These are phyloP conservation scores for Calliopsis andreniformis DNA, from an alignment of 1,140 invertebrate species.

Conservation along the genomic window DNA sequence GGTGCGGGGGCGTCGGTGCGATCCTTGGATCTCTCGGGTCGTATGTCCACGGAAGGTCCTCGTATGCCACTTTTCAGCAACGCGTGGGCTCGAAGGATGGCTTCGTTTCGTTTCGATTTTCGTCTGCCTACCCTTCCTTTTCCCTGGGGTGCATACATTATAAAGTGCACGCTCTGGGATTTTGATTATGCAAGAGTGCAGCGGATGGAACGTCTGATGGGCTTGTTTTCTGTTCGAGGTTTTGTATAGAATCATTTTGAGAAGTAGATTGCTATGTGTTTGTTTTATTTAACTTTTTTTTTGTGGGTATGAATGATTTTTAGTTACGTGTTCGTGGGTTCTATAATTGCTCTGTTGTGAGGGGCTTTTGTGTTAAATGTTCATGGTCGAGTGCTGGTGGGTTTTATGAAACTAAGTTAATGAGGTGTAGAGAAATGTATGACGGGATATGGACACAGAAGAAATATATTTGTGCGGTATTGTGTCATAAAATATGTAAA, in stretches of 20 bases:
- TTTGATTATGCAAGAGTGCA: background rate
- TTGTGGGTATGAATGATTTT: too few species aligned
- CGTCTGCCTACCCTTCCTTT: background rate
- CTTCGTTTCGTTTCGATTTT: slow-evolving; percentile 16
- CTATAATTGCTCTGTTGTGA: too few species aligned
- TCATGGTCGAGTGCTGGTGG: too few species aligned
- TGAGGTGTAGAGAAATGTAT: too few species aligned
- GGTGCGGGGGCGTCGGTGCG: slow-evolving; percentile 48
- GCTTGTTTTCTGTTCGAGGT: background rate
- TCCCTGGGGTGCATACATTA: slow-evolving; percentile 29
- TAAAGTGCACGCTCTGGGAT: background rate
- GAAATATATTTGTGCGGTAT: too few species aligned
- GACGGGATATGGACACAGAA: too few species aligned
- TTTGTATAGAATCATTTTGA: background rate
- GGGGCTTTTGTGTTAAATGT: too few species aligned
- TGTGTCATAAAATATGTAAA: too few species aligned
- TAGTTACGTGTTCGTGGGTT: too few species aligned
- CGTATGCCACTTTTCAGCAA: slow-evolving; percentile 27
- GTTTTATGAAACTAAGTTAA: too few species aligned
- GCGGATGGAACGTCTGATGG: background rate
- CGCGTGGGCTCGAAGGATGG: slow-evolving; percentile 19
- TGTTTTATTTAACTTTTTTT: too few species aligned
- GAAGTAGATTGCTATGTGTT: too few species aligned
- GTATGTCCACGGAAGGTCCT: slow-evolving; percentile 36
- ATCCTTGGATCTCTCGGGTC: background rate